Percentiles rank a stretch among this genome's conserved stretches.
Conservation (phyloP, 2,797 vertebrate genomes). For the Prionace glauca region DNA sequence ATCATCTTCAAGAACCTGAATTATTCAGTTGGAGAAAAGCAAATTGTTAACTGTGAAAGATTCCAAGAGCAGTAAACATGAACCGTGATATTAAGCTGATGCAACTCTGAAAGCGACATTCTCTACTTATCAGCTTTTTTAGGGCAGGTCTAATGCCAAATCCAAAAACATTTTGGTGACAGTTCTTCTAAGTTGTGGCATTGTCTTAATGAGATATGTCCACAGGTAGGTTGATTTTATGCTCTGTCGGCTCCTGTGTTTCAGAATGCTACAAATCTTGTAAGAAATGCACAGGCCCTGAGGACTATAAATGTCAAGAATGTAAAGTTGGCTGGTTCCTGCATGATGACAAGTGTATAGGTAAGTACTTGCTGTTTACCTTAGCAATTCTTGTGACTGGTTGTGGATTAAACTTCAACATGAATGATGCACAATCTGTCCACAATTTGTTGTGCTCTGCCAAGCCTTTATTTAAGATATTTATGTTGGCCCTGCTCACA, state of each 20-base stretch:
- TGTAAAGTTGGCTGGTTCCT: constrained; percentile 88
- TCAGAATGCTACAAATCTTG: constrained; percentile 84
- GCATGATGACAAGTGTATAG: constrained; percentile 86
- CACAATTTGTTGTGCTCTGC: neutral
- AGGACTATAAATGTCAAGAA: constrained; percentile 79
- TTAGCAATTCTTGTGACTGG: neutral
- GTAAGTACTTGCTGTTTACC: constrained; percentile 58
- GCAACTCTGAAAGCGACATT: neutral
- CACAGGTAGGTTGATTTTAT: neutral
- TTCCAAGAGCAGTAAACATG: neutral
- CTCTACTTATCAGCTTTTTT: neutral
- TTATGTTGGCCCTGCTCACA: neutral
- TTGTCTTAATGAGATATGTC: neutral
- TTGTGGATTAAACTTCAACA: neutral
- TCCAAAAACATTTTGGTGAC: neutral
- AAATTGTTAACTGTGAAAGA: neutral
- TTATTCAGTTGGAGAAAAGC: neutral
- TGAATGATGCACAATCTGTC: neutral
- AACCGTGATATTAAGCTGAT: neutral
- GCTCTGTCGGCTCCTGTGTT: constrained; percentile 30
- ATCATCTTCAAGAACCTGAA: neutral
- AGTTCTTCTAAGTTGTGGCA: neutral
- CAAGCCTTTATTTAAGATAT: neutral
- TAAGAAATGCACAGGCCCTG: constrained; percentile 76
- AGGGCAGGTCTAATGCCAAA: neutral